Evolutionary conservation across 2,797 vertebrate genomes (phyloP).

Genomic region (Urocyon cinereoargenteus): DNA sequence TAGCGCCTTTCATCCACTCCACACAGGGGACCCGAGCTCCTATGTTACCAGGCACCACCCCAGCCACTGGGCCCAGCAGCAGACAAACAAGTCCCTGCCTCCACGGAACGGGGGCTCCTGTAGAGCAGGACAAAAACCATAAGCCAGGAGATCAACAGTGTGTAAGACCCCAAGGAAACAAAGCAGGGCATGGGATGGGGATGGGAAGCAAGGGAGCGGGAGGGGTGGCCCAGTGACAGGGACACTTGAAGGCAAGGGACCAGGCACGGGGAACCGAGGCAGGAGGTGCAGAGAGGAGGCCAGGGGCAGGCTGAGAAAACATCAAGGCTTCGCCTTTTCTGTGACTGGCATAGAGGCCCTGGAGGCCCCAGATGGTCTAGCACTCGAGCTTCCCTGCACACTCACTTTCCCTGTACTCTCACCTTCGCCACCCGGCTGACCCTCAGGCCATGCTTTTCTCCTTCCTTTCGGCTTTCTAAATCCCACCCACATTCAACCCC

Average conservation of each 20-base stretch:
- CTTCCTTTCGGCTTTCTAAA: not conserved
- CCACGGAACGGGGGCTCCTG: rapidly evolving
- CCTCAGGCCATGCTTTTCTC: not conserved
- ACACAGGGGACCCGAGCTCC: not conserved
- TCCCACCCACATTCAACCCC: too few relatives aligned
- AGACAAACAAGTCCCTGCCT: not conserved
- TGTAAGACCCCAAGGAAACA: too few relatives aligned
- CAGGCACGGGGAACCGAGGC: too few relatives aligned
- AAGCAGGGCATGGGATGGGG: not conserved
- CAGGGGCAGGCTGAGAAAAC: not conserved
- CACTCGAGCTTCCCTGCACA: not conserved
- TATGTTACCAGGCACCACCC: not conserved
- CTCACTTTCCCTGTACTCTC: not conserved
- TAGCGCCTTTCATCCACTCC: too few relatives aligned
- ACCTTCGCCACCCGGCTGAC: rapidly evolving
- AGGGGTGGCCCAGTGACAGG: rapidly evolving
- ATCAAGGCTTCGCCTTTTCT: not conserved
- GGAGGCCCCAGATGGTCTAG: not conserved
- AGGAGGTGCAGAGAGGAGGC: not conserved
- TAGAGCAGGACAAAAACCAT: rapidly evolving
- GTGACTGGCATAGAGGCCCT: not conserved
- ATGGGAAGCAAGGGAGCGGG: rapidly evolving
- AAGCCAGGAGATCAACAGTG: rapidly evolving
- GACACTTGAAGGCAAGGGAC: too few relatives aligned
- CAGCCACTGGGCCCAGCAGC: not conserved